phyloP scores from a whole-genome alignment of 2,113 vertebrate species.

The Sphyrna mokarran region DNA sequence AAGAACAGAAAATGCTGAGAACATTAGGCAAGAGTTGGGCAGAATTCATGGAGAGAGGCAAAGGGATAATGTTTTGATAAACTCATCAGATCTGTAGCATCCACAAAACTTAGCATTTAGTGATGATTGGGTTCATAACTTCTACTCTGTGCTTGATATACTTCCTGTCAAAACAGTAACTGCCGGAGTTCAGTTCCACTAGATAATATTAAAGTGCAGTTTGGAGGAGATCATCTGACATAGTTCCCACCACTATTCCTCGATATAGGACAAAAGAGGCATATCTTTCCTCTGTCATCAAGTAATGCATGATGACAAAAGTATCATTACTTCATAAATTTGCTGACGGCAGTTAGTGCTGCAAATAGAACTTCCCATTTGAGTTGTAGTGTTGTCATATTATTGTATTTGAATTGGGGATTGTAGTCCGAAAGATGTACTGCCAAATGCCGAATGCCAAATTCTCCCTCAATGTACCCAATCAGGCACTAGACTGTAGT shows the following conservation, averaged over 20 bases:
- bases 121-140: background rate
- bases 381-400: background rate
- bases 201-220: no score
- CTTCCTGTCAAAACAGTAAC: no score
- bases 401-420: background rate
- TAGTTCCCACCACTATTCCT: no score
- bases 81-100: background rate
- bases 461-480: no score
- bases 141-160: background rate
- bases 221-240: no score
- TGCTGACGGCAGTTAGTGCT: no score
- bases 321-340: background rate
- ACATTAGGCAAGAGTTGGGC: background rate
- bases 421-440: background rate
- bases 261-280: no score
- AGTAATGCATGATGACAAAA: background rate
- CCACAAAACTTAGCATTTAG: background rate
- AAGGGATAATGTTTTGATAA: background rate
- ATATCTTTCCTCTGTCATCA: background rate
- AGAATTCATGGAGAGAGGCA: background rate
- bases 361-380: background rate
- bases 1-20: background rate
- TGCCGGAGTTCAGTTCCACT: no score
- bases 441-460: no score
- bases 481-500: no score